Percentiles rank a stretch among this genome's conserved stretches.
These are phyloP conservation scores for Pogonognathellus flavescens DNA, from an alignment of 1,140 invertebrate species.

Conservation along the genomic window DNA sequence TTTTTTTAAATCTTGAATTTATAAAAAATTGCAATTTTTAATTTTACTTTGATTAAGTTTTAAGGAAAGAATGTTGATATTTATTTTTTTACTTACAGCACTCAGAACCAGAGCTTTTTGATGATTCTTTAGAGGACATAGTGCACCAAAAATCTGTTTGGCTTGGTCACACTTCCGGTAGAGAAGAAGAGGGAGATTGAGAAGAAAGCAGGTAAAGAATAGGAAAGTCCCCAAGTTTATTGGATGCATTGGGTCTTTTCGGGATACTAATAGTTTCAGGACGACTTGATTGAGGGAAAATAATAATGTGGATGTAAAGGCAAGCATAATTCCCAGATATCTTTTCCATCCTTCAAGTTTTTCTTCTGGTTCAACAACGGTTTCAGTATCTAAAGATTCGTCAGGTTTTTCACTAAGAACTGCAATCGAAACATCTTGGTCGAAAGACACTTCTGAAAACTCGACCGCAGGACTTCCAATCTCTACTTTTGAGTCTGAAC, in stretches of 20 bases:
- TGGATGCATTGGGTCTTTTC: background rate
- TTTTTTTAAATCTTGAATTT: too few species aligned
- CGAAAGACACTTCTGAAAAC: too few species aligned
- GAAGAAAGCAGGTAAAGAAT: background rate
- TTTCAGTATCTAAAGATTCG: too few species aligned
- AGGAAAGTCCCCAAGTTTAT: slow-evolving; percentile 53
- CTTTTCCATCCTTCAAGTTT: background rate
- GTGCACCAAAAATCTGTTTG: background rate
- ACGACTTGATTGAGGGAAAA: slow-evolving; percentile 50
- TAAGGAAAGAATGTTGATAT: too few species aligned
- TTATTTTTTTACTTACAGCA: too few species aligned
- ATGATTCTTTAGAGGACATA: background rate
- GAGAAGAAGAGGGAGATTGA: slow-evolving; percentile 66
- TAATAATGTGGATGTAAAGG: slow-evolving; percentile 24
- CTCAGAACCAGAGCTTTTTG: background rate
- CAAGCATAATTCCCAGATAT: slow-evolving; percentile 28
- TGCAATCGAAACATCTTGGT: too few species aligned
- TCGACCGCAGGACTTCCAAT: too few species aligned
- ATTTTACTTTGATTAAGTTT: too few species aligned
- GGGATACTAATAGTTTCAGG: background rate
- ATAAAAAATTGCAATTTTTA: too few species aligned
- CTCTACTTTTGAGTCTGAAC: too few species aligned
- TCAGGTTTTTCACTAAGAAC: too few species aligned
- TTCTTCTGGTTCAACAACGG: too few species aligned
- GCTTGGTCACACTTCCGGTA: background rate